A percentile compares a stretch with the other conserved stretches of the same genome.
These are phyloP conservation scores for Gonioctena quinquepunctata DNA, from an alignment of 1,140 invertebrate species.

Conservation along the genomic window DNA sequence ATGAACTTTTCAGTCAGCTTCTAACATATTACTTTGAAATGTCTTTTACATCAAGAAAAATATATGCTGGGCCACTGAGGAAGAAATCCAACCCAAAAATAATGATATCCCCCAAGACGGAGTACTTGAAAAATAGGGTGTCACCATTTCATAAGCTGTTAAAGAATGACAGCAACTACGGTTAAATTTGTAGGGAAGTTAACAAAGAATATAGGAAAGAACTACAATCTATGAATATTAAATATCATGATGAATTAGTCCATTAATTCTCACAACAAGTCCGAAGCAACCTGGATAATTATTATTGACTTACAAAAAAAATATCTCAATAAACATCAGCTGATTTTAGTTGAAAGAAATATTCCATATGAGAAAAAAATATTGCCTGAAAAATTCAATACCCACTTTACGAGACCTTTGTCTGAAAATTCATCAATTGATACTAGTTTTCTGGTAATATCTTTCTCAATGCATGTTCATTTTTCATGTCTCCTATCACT, in stretches of 20 bases:
- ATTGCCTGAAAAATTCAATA: too few relatives aligned
- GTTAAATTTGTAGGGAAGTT: neutral
- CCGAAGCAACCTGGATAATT: neutral
- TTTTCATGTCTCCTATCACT: too few relatives aligned
- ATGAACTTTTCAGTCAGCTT: neutral
- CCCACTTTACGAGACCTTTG: too few relatives aligned
- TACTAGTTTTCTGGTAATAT: neutral
- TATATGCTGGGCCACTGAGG: neutral
- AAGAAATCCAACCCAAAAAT: neutral
- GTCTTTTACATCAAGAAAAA: neutral
- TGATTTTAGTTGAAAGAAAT: neutral
- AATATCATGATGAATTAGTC: neutral
- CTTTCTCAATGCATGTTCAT: too few relatives aligned
- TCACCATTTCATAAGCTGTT: neutral
- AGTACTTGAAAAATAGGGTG: neutral
- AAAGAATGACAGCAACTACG: neutral
- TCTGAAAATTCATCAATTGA: neutral
- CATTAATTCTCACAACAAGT: neutral
- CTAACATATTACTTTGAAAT: neutral
- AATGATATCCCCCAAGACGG: neutral
- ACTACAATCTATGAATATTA: neutral
- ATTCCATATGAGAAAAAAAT: neutral
- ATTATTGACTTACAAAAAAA: neutral
- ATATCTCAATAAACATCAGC: too few relatives aligned
- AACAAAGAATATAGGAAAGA: neutral